Evolutionary conservation across 2,113 vertebrate species (phyloP).

Genomic region (Chaetops frenatus): DNA sequence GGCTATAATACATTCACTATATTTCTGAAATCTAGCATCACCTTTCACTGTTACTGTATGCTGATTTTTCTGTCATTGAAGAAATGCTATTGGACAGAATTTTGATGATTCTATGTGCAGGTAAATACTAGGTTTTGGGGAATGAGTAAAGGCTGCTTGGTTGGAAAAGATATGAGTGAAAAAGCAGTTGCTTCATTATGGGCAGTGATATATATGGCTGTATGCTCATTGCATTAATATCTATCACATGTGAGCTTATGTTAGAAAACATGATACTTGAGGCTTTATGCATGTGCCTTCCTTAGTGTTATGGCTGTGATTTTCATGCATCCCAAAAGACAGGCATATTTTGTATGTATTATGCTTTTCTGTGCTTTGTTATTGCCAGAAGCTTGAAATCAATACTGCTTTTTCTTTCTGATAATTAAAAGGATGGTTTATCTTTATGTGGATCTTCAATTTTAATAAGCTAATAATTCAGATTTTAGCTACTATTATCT

Average conservation of each 20-base stretch:
- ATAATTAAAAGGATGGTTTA: conserved; percentile 70
- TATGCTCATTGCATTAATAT: fast-evolving
- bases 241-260: neutral
- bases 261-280: neutral
- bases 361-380: conserved; percentile 36
- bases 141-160: neutral
- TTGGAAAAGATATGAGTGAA: neutral
- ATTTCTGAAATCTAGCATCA: conserved; percentile 2
- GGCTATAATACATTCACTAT: conserved; percentile 10
- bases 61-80: conserved; percentile 26
- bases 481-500: conserved; percentile 68
- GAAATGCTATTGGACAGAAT: neutral
- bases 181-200: neutral
- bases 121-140: neutral
- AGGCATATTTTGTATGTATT: neutral
- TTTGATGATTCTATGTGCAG: neutral
- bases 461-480: conserved; percentile 72
- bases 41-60: neutral
- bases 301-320: neutral
- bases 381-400: conserved; percentile 63
- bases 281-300: neutral
- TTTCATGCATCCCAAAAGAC: neutral
- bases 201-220: neutral
- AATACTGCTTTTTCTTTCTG: conserved; percentile 45
- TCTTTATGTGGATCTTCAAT: conserved; percentile 67